Evolutionary conservation across 2,888 invertebrate genomes (phyloP).

Genomic region (Sinhomidia bicolor): DNA sequence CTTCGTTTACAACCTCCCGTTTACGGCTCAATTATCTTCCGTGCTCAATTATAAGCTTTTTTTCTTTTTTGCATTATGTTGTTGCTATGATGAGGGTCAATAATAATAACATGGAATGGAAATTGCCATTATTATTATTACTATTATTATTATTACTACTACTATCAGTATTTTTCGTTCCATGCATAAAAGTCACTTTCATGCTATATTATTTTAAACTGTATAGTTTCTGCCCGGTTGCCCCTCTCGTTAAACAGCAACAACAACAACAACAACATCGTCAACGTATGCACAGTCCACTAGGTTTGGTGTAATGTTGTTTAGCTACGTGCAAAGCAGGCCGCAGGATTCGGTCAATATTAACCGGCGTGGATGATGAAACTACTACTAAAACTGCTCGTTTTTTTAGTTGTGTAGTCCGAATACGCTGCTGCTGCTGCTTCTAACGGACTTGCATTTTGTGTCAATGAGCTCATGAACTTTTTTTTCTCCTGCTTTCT

Average conservation of each 20-base stretch:
- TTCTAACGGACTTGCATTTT: not conserved
- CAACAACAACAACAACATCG: not conserved
- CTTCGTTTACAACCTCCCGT: not conserved
- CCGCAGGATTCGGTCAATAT: not conserved
- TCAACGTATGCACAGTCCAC: not conserved
- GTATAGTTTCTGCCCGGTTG: constrained; percentile 6
- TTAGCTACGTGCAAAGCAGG: not conserved
- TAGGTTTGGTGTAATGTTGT: no score
- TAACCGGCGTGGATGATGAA: no score
- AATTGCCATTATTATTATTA: constrained; percentile 6
- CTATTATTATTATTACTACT: not conserved
- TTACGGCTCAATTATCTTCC: constrained; percentile 24
- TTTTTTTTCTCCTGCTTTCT: constrained; percentile 11
- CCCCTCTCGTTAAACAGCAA: not conserved
- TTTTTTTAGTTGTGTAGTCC: not conserved
- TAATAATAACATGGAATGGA: constrained; percentile 14
- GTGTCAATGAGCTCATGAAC: not conserved
- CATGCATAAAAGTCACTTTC: constrained; percentile 36
- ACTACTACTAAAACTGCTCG: no score
- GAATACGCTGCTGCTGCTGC: no score
- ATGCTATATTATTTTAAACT: constrained; percentile 11
- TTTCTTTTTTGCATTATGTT: not conserved
- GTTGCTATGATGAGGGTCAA: not conserved
- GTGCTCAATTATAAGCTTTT: not conserved
- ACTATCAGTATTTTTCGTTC: not conserved